These are phyloP conservation scores for Hartigia nigra DNA, from an alignment of 2,888 invertebrate genomes.

Conservation along the genomic window DNA sequence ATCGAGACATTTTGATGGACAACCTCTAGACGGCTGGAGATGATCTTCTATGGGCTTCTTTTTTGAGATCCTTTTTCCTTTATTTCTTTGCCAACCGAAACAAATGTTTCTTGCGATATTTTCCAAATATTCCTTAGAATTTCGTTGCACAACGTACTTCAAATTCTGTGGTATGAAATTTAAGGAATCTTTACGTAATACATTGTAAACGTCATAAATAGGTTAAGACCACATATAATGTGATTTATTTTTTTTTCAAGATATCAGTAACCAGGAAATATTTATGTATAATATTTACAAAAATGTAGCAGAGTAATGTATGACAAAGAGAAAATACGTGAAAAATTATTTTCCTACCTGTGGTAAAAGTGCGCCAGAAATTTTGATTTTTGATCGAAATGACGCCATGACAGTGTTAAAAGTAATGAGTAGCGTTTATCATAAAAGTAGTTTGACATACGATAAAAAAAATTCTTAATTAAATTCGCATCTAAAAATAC, in stretches of 20 bases:
- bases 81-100: not conserved
- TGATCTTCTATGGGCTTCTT: not conserved
- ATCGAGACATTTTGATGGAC: constrained; percentile 20
- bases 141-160: not conserved
- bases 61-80: not conserved
- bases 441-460: not conserved
- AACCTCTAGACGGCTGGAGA: constrained; percentile 13
- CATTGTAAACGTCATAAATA: not conserved
- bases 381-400: constrained; percentile 36
- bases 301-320: not conserved
- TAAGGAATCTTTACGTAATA: not conserved
- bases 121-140: not conserved
- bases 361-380: constrained; percentile 29
- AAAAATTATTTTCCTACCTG: not conserved
- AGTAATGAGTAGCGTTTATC: not conserved
- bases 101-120: not conserved
- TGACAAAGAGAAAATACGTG: not conserved
- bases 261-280: not conserved
- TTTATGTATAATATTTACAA: not conserved
- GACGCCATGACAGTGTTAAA: constrained; percentile 33
- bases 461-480: not conserved
- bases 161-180: not conserved
- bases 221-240: not conserved
- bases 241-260: not conserved
- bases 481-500: not conserved